Evolutionary conservation across 2,797 vertebrate genomes (phyloP), one percentile per base, ranked within the genome.

Genomic region (Ispidina lecontei): DNA sequence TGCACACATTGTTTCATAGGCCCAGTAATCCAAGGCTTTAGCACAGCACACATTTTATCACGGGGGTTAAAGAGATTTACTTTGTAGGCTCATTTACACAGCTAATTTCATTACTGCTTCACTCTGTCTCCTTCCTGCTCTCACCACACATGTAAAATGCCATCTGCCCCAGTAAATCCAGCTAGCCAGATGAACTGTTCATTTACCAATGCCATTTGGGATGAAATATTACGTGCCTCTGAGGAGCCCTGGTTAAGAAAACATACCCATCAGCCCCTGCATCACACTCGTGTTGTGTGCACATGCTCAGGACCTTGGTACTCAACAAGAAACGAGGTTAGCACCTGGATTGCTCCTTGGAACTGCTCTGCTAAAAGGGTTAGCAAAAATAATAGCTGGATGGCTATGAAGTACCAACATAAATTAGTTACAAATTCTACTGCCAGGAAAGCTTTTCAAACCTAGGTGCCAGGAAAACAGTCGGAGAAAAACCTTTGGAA

Each of bases 31-130:
- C 92, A 64, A 19, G n/a, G 88, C 80, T 94, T 95, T 94, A 92
- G 90, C 58, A 70, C 18, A 90, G 72, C 90, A 84, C 87, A 94
- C 76, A 87, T 89, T 95, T 96, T 78, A 92, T 96, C 91, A 93
- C 18, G 46, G 41, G 55, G 82, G 87, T 92, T 96, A 96, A 96
- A 94, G 94, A 91, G 94, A 93, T 96, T 96, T 96, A 90, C 92
- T 90, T 91, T 84, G 55, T 44, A 91, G 91, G 68, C 68, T 95
- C 96, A 75, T 90, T 96, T 91, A 91, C 77, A 93, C 25, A 0
- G 79, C 84, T 95, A 94, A 97, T 95, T 91, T 89, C 80, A 95
- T 96, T 93, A 94, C 37, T 72, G 64, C 87, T 87, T 87, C 78
- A 68, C 83, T 87, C 93, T 63, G 56, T 69, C 60, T 87, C 94